These are phyloP conservation scores for Siphlonurus alternatus DNA, from an alignment of 2,888 invertebrate genomes.

Conservation along the genomic window DNA sequence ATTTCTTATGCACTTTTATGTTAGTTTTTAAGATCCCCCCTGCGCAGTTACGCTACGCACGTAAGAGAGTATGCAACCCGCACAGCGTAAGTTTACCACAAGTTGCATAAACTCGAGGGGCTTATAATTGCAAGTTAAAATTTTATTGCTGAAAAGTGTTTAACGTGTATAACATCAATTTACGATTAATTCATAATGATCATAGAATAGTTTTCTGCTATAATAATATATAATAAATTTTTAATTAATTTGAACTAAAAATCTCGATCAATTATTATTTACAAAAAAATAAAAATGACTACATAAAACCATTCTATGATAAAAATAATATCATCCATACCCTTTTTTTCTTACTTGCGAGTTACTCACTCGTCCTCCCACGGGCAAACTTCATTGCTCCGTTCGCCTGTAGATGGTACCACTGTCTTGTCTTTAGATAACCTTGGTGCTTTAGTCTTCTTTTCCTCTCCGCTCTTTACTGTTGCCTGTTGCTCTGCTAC, in stretches of 20 bases:
- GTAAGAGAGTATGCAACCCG: too few species aligned
- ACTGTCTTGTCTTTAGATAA: slow-evolving; percentile 10
- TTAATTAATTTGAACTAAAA: neutral
- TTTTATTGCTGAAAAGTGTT: too few species aligned
- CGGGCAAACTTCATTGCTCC: slow-evolving; percentile 68
- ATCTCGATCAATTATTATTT: neutral
- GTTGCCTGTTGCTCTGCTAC: slow-evolving; percentile 5
- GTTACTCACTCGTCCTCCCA: slow-evolving; percentile 90
- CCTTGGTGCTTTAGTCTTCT: neutral
- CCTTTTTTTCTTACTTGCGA: neutral
- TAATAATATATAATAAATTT: too few species aligned
- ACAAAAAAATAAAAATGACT: neutral
- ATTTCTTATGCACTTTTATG: too few species aligned
- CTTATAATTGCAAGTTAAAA: too few species aligned
- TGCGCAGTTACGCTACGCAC: too few species aligned
- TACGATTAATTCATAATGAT: too few species aligned
- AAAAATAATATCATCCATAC: neutral
- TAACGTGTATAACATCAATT: too few species aligned
- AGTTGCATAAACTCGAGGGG: too few species aligned
- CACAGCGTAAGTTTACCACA: too few species aligned
- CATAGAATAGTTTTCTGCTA: too few species aligned
- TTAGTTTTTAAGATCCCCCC: too few species aligned
- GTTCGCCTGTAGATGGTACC: slow-evolving; percentile 10
- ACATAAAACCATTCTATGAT: neutral
- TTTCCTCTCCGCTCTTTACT: neutral